Conservation (phyloP, 2,888 invertebrate genomes). For the Agrypnus murinus region DNA sequence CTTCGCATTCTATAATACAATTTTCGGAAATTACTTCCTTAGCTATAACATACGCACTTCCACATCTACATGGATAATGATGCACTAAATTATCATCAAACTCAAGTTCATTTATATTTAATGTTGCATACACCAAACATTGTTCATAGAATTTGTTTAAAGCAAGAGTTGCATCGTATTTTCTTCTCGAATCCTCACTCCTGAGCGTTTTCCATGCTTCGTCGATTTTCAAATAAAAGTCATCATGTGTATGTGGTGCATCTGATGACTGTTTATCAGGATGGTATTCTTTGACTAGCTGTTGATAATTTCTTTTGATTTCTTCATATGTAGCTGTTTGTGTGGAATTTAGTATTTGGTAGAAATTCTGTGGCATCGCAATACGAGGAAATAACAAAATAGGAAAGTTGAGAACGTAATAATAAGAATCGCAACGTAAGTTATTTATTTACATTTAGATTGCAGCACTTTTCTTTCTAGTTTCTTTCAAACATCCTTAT, state of each 20-base stretch:
- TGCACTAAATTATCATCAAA: slow-evolving; percentile 66
- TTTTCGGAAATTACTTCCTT: slow-evolving; percentile 65
- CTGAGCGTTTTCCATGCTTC: slow-evolving; percentile 83
- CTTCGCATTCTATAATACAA: slow-evolving; percentile 79
- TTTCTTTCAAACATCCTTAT: too few species aligned
- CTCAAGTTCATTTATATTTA: slow-evolving; percentile 73
- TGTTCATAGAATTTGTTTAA: slow-evolving; percentile 76
- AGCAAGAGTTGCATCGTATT: slow-evolving; percentile 78
- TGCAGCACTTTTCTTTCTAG: too few species aligned
- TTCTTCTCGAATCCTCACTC: slow-evolving; percentile 75
- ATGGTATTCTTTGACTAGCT: slow-evolving; percentile 74
- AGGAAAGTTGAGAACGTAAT: too few species aligned
- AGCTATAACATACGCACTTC: slow-evolving; percentile 75
- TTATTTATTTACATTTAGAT: too few species aligned
- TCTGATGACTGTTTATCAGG: slow-evolving; percentile 75
- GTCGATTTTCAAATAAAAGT: slow-evolving; percentile 74
- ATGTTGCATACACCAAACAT: slow-evolving; percentile 76
- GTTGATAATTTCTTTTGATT: slow-evolving; percentile 77
- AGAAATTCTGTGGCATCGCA: slow-evolving; percentile 70
- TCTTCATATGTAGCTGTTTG: slow-evolving; percentile 74
- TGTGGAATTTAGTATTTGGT: slow-evolving; percentile 75
- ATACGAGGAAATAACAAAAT: too few species aligned
- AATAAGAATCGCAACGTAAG: too few species aligned
- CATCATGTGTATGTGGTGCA: slow-evolving; percentile 58
- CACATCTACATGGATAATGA: slow-evolving; percentile 82